Evolutionary conservation across 2,888 invertebrate genomes (phyloP).

Genomic region (Sepiola atlantica): DNA sequence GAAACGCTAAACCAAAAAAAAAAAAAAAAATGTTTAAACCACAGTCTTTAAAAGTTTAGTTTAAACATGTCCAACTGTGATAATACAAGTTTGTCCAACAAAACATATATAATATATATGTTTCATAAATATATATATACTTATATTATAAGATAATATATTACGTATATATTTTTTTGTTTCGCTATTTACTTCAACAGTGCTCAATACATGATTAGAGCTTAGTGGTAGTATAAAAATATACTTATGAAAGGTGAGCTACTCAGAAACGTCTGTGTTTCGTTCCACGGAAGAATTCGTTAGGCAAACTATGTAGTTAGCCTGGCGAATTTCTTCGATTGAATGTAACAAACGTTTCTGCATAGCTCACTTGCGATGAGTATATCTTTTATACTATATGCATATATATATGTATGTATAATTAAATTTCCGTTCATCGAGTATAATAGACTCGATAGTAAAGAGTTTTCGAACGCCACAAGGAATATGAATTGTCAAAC

Average conservation of each 20-base stretch:
- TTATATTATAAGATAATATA: neutral
- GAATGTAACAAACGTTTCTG: neutral
- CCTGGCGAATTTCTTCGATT: no score
- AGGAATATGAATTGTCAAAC: slow-evolving; percentile 98
- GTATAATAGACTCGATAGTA: slow-evolving; percentile 99
- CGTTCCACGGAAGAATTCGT: no score
- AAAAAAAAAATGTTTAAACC: slow-evolving; percentile 22
- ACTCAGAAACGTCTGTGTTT: no score
- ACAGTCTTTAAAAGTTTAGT: neutral
- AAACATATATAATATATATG: neutral
- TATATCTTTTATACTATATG: neutral
- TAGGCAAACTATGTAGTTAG: no score
- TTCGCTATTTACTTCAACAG: no score
- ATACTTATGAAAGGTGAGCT: no score
- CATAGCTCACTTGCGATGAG: neutral
- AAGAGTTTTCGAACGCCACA: slow-evolving; percentile 98
- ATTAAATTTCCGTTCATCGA: slow-evolving; percentile 58
- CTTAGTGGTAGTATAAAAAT: no score
- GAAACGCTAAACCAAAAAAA: no score
- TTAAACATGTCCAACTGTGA: neutral
- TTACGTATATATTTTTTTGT: no score
- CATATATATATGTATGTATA: neutral
- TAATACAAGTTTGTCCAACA: neutral
- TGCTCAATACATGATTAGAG: no score
- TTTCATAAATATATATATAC: neutral